Evolutionary conservation across 2,113 vertebrate genomes (phyloP), one percentile per base, ranked within the genome.

Genomic region (Lophius piscatorius): DNA sequence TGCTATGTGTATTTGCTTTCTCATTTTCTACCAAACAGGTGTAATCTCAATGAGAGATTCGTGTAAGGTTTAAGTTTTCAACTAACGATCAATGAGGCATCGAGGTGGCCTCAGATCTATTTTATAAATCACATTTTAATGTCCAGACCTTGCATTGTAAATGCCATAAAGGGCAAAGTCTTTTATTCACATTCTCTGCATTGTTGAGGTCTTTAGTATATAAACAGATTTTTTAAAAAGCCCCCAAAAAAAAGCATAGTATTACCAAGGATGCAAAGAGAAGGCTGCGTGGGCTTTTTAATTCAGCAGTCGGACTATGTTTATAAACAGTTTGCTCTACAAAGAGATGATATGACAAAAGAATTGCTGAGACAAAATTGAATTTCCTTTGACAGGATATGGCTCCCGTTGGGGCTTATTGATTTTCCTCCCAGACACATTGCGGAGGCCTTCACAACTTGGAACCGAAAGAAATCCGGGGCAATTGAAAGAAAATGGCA

Each of bases 331-430:
- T 85, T 82, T 80, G 65, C 78, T 82, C 82, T 51, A 90, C 84
- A 86, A 81, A 83, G 74, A 83, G 83, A 89, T 77, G 84, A 89
- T 87, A 86, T 79, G 83, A 92, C 87, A 90, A 87, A 88, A 86
- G 88, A 90, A 84, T 82, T 70, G 81, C 61, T 74, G 74, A 82
- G 69, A 87, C 81, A 66, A 89, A 88, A 91, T 87, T 87, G 88
- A 91, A 92, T 92, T 89, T 85, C 87, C 87, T 87, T 89, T 89
- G 90, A 92, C 87, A 87, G 90, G 85, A 90, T 82, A 78, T 84
- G 85, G 84, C 89, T 88, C 87, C 89, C 64, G 83, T 88, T 72
- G 89, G 88, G 85, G 85, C 87, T 61, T 89, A 93, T 92, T 88
- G 90, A 92, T 92, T 92, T 91, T 88, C 82, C 83, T 88, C 80